phyloP scores from a whole-genome alignment of 2,888 invertebrate genomes.

The Leptopilina syphax region DNA sequence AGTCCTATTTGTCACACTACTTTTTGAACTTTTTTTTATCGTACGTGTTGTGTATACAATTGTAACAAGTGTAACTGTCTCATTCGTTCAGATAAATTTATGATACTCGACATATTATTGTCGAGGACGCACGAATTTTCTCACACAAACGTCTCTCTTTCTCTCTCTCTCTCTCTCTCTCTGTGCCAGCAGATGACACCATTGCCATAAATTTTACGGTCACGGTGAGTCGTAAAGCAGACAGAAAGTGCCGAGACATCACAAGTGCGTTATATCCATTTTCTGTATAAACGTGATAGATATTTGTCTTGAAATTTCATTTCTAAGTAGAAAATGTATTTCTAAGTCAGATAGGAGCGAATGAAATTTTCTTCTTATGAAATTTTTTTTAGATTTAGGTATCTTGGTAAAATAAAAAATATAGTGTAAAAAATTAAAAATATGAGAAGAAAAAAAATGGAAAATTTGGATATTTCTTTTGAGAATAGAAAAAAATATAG shows the following conservation, averaged over 20 bases:
- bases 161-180: no score
- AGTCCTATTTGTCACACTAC: no score
- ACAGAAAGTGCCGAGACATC: constrained; percentile 22
- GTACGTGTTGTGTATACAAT: constrained; percentile 11
- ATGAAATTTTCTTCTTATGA: not conserved
- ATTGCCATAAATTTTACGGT: constrained; percentile 21
- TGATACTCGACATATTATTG: constrained; percentile 10
- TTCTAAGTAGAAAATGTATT: not conserved
- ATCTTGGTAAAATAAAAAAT: no score
- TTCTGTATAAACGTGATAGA: not conserved
- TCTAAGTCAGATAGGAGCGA: not conserved
- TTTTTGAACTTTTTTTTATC: not conserved
- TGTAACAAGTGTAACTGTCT: constrained; percentile 13
- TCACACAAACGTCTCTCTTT: constrained; percentile 5
- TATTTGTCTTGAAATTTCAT: constrained; percentile 6
- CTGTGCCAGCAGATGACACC: not conserved
- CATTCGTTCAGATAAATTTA: constrained; percentile 23
- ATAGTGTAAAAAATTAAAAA: no score
- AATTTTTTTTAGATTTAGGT: no score
- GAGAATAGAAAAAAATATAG: no score
- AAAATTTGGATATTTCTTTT: no score
- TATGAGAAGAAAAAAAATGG: no score
- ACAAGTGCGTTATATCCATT: constrained; percentile 12
- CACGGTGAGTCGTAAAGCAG: constrained; percentile 25
- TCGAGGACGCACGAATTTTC: constrained; percentile 18